Percentiles rank a stretch among this genome's conserved stretches.
phyloP scores from a whole-genome alignment of 2,797 vertebrate species.

The Pristis pectinata region DNA sequence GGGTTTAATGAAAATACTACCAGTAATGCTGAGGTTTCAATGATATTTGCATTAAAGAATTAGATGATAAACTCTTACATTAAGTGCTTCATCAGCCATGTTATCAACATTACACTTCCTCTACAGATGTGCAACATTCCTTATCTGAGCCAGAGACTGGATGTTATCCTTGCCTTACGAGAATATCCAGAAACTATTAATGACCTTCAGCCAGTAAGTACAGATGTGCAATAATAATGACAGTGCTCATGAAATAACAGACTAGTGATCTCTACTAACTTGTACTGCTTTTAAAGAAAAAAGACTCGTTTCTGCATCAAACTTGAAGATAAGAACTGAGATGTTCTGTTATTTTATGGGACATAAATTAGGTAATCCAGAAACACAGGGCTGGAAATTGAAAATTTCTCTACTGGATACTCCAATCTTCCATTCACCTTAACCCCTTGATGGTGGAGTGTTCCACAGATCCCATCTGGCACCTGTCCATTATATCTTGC shows the following conservation, averaged over 20 bases:
- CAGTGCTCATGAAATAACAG: neutral
- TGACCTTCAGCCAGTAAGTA: slow-evolving; percentile 68
- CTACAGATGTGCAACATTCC: slow-evolving; percentile 76
- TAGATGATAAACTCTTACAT: neutral
- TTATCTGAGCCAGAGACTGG: slow-evolving; percentile 63
- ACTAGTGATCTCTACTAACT: neutral
- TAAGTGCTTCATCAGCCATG: neutral
- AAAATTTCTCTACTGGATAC: neutral
- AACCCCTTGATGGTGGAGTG: neutral
- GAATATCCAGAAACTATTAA: slow-evolving; percentile 65
- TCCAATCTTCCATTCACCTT: too few relatives aligned
- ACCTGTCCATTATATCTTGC: neutral
- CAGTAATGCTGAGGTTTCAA: neutral
- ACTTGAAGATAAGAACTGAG: neutral
- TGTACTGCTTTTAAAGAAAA: neutral
- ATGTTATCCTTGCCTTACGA: slow-evolving; percentile 67
- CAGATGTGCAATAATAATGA: neutral
- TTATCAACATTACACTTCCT: slow-evolving; percentile 30
- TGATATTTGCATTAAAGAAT: neutral
- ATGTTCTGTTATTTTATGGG: neutral
- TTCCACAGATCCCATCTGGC: neutral
- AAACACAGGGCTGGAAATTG: neutral
- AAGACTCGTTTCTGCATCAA: too few relatives aligned
- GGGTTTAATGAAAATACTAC: neutral
- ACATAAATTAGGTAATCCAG: neutral